Conservation (phyloP, 2,113 vertebrate genomes). For the Elephantulus edwardii region DNA sequence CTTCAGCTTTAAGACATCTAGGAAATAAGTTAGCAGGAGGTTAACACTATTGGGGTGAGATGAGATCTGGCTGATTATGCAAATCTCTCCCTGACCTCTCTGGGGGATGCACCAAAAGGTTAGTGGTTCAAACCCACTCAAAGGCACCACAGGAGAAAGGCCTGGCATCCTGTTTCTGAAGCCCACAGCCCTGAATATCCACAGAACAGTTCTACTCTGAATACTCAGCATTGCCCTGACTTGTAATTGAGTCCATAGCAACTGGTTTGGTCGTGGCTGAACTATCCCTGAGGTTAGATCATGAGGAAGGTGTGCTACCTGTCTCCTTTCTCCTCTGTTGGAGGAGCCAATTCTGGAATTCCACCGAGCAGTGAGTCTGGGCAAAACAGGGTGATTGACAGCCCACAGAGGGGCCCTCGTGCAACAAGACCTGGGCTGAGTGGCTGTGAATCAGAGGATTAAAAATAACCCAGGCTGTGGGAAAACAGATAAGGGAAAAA, state of each 20-base stretch:
- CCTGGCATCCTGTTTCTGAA: not conserved
- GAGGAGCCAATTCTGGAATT: not conserved
- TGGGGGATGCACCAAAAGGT: not conserved
- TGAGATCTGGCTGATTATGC: not conserved
- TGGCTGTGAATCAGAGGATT: not conserved
- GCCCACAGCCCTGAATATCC: not conserved
- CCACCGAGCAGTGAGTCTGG: not conserved
- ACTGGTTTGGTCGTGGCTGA: not conserved
- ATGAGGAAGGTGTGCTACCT: not conserved
- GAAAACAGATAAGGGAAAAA: not conserved
- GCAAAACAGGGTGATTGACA: not conserved
- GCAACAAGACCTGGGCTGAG: not conserved
- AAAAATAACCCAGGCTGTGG: not conserved
- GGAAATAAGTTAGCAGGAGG: not conserved
- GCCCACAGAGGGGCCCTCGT: not conserved
- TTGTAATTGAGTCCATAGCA: not conserved
- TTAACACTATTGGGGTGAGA: not conserved
- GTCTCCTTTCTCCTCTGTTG: not conserved
- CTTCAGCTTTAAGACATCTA: not conserved
- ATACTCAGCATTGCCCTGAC: not conserved
- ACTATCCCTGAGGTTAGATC: not conserved
- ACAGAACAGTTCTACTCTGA: not conserved
- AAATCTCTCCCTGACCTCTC: not conserved
- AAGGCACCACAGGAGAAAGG: not conserved
- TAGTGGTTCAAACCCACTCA: not conserved